phyloP scores from a whole-genome alignment of 2,888 invertebrate species.

The Eupithecia insigniata region DNA sequence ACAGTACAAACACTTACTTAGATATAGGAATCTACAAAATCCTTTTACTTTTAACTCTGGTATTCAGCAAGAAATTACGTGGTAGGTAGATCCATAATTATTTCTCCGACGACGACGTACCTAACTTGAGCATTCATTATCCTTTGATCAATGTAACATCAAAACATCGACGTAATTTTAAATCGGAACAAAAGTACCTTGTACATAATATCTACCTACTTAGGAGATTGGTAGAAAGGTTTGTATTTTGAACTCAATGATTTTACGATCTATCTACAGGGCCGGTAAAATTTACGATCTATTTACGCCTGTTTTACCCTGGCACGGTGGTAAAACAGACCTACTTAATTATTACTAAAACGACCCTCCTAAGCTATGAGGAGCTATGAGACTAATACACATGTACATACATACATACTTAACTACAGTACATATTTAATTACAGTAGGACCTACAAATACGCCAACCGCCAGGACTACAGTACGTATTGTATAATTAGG shows the following conservation, averaged over 20 bases:
- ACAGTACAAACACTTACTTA: background rate
- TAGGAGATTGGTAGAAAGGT: background rate
- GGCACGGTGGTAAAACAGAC: background rate
- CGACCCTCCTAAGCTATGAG: background rate
- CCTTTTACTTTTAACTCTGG: background rate
- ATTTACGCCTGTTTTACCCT: background rate
- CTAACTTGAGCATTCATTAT: constrained; percentile 14
- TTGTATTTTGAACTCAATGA: background rate
- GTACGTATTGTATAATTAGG: too few species aligned
- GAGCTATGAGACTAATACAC: background rate
- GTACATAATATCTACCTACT: constrained; percentile 2
- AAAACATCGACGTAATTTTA: constrained; percentile 1
- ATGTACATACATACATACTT: too few species aligned
- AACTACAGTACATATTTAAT: too few species aligned
- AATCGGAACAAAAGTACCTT: constrained; percentile 1
- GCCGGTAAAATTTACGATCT: background rate
- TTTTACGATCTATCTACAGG: background rate
- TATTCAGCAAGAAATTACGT: background rate
- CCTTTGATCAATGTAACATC: background rate
- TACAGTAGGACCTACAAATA: too few species aligned
- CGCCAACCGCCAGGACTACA: too few species aligned
- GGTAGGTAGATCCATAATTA: background rate
- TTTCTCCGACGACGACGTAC: constrained; percentile 7
- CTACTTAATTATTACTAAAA: background rate
- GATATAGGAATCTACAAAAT: background rate